Conservation (phyloP, 2,888 invertebrate species). For the Habrosyne pyritoides region DNA sequence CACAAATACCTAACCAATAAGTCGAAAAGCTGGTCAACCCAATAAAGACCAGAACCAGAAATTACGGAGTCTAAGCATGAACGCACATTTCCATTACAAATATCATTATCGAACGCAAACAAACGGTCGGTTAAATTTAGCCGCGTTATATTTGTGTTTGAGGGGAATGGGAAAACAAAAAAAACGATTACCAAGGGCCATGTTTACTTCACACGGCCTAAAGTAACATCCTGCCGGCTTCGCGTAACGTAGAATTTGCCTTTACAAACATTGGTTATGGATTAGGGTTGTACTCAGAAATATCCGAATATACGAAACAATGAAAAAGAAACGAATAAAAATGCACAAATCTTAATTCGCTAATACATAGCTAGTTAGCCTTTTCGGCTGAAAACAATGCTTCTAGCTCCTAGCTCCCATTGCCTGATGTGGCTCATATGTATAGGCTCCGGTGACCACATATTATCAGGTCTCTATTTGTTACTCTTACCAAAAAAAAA, state of each 20-base stretch:
- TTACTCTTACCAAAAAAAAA: too few relatives aligned
- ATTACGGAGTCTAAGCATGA: not conserved
- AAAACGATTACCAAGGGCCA: conserved; percentile 14
- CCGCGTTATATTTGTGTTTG: not conserved
- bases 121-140: not conserved
- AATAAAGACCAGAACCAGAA: not conserved
- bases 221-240: conserved; percentile 40
- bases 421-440: too few relatives aligned
- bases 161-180: conserved; percentile 10
- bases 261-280: not conserved
- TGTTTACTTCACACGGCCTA: conserved; percentile 36
- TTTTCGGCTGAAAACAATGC: too few relatives aligned
- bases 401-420: too few relatives aligned
- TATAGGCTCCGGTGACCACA: too few relatives aligned
- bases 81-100: not conserved
- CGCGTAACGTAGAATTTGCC: conserved; percentile 1
- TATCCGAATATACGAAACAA: not conserved
- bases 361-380: too few relatives aligned
- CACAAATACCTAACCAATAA: not conserved
- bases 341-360: too few relatives aligned
- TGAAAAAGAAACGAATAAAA: too few relatives aligned
- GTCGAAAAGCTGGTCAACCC: too few relatives aligned
- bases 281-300: not conserved
- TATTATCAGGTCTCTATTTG: too few relatives aligned
- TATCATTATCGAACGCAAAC: not conserved